Percentiles rank a stretch among this genome's conserved stretches.
These are phyloP conservation scores for Neofelis nebulosa DNA, from an alignment of 2,113 vertebrate genomes.

Conservation along the genomic window DNA sequence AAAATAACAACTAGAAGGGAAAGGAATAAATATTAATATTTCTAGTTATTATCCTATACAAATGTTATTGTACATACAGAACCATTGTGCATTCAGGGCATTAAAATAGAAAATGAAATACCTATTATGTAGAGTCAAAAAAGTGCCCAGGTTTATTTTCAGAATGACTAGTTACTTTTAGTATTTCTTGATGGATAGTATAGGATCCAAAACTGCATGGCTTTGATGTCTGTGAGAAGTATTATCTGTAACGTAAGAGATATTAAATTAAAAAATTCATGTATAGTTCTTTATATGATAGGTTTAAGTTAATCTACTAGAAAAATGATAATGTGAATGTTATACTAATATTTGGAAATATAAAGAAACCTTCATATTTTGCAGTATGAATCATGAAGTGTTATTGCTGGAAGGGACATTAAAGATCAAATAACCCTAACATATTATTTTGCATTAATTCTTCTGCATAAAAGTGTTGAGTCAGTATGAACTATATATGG, in stretches of 20 bases:
- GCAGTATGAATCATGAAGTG: neutral
- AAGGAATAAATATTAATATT: conserved; percentile 19
- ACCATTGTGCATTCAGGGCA: neutral
- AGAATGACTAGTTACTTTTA: neutral
- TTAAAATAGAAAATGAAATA: conserved; percentile 14
- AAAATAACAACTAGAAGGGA: neutral
- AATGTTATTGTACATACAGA: neutral
- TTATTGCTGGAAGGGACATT: conserved; percentile 9
- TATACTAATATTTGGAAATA: conserved; percentile 45
- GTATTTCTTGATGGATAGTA: neutral
- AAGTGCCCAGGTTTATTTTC: neutral
- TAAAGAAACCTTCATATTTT: conserved; percentile 20
- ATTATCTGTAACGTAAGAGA: neutral
- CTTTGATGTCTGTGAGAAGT: neutral
- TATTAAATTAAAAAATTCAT: neutral
- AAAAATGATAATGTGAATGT: neutral
- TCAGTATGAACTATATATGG: neutral
- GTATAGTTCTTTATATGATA: neutral
- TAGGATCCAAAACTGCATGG: neutral
- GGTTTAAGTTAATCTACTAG: neutral
- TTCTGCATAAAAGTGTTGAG: neutral
- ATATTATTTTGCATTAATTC: conserved; percentile 35
- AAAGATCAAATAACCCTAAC: conserved; percentile 35
- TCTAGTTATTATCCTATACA: neutral
- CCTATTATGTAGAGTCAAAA: neutral